Conservation (phyloP, 2,113 vertebrate genomes). For the Alouatta palliata region DNA sequence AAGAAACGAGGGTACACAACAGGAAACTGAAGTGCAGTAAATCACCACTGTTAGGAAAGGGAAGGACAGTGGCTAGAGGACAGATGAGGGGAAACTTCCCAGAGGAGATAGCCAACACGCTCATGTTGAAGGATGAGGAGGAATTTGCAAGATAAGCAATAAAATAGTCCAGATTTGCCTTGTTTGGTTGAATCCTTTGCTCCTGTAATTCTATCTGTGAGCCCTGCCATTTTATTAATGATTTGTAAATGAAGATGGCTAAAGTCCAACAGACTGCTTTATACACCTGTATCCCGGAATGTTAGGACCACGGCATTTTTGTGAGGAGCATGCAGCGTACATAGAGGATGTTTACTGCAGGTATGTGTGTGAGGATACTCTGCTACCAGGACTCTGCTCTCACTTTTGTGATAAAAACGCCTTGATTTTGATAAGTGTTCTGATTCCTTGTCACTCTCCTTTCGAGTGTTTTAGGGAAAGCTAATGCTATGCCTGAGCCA, state of each 20-base stretch:
- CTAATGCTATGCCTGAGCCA: neutral
- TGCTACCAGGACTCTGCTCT: neutral
- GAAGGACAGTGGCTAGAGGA: neutral
- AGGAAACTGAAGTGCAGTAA: neutral
- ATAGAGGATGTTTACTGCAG: neutral
- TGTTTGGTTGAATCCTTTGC: neutral
- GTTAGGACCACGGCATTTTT: neutral
- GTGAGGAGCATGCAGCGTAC: rapidly evolving
- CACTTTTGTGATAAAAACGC: neutral
- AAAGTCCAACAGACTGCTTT: neutral
- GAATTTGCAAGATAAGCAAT: too few species aligned
- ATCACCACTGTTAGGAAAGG: neutral
- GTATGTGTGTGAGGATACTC: rapidly evolving
- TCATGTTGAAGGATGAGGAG: neutral
- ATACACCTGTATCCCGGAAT: neutral
- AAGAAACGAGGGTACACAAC: rapidly evolving
- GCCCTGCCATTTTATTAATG: neutral
- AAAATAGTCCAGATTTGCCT: neutral
- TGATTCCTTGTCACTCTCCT: neutral
- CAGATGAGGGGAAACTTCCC: neutral
- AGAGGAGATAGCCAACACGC: neutral
- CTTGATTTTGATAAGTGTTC: neutral
- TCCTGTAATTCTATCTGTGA: neutral
- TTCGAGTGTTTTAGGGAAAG: neutral
- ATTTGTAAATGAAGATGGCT: neutral